A percentile compares a stretch with the other conserved stretches of the same genome.
phyloP scores from a whole-genome alignment of 1,140 invertebrate species.

The Platorchestia sp. region DNA sequence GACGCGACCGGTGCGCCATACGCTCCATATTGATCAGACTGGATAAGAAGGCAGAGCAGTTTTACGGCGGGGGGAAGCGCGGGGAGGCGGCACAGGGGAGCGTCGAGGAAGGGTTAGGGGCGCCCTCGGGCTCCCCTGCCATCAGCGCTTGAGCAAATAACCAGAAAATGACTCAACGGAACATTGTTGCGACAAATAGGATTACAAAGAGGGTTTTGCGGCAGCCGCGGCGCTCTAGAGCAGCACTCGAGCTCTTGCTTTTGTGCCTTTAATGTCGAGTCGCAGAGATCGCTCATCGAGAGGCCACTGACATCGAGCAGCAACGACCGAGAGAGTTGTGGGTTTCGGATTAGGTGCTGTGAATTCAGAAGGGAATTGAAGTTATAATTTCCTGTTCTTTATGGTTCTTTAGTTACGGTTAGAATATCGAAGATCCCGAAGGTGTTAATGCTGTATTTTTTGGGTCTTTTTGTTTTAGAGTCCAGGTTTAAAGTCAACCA shows the following conservation, averaged over 20 bases:
- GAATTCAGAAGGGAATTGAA: background rate
- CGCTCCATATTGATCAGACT: constrained; percentile 8
- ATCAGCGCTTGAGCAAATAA: constrained; percentile 53
- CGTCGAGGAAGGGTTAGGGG: constrained; percentile 41
- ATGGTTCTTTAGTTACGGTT: background rate
- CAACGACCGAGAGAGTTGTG: background rate
- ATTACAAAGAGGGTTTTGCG: constrained; percentile 42
- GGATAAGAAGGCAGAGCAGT: constrained; percentile 32
- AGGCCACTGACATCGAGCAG: background rate
- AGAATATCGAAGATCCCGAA: too few relatives aligned
- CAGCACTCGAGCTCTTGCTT: constrained; percentile 31
- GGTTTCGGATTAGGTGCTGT: background rate
- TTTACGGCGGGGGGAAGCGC: background rate
- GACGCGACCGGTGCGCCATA: background rate
- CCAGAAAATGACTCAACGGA: constrained; percentile 46
- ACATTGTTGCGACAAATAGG: constrained; percentile 55
- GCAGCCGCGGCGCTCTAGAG: constrained; percentile 5
- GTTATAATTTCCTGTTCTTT: background rate
- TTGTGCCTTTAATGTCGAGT: background rate
- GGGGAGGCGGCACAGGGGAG: background rate
- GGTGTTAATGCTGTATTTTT: too few relatives aligned
- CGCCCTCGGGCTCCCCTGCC: constrained; percentile 24
- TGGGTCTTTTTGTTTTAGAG: too few relatives aligned
- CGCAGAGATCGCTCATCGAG: background rate
- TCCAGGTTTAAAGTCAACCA: too few relatives aligned